A percentile compares a stretch with the other conserved stretches of the same genome.
These are phyloP conservation scores for Bombus sylvicola DNA, from an alignment of 1,140 invertebrate species.

Conservation along the genomic window DNA sequence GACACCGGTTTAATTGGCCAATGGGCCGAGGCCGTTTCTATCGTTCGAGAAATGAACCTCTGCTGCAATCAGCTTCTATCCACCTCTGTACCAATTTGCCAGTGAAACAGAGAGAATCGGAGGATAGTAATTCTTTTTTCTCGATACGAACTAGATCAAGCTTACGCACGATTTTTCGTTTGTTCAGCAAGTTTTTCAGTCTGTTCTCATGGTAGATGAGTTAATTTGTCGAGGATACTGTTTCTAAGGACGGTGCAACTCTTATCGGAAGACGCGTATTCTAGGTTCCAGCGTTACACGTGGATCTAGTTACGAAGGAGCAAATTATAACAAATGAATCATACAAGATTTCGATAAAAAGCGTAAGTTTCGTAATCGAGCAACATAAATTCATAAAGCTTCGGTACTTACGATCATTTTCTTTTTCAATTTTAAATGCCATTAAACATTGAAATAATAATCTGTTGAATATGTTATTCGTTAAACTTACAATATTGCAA, in stretches of 20 bases:
- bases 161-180: conserved; percentile 14
- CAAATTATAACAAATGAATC: not conserved
- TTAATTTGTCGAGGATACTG: too few relatives aligned
- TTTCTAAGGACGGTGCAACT: not conserved
- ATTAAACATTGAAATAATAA: not conserved
- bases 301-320: not conserved
- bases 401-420: not conserved
- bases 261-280: not conserved
- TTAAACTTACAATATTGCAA: not conserved
- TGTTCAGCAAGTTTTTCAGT: not conserved
- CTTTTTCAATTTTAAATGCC: not conserved
- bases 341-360: not conserved
- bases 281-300: too few relatives aligned
- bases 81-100: too few relatives aligned
- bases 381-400: not conserved
- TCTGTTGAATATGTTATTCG: not conserved
- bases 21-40: conserved; percentile 57
- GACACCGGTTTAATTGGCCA: conserved; percentile 45
- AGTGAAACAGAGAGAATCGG: not conserved
- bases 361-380: not conserved
- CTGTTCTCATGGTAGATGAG: too few relatives aligned
- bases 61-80: conserved; percentile 28
- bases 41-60: conserved; percentile 43
- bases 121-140: not conserved
- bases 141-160: not conserved